Base-by-base conservation (phyloP, 1,140 invertebrate species). In the Drosophila ananassae region DNA sequence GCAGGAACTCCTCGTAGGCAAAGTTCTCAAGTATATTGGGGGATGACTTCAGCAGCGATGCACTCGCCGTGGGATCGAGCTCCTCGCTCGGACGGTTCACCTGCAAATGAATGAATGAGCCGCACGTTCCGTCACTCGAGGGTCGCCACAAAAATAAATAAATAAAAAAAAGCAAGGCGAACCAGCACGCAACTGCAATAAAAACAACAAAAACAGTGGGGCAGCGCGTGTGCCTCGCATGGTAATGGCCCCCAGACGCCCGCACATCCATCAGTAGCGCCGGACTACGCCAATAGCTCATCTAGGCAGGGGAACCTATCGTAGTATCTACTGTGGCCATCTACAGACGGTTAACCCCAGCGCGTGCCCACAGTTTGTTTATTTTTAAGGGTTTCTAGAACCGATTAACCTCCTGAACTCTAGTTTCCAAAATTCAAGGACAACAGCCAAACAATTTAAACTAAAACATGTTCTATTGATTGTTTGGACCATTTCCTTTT, bases 11-110 rank as follows among this genome's bases (percentile, higher is more conserved):
- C 61, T 91, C 90, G 85, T 91, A 91, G 21, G 72, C 39, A 63
- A 82, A 91, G 62, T 91, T 91, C 66, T 91, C 90, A 56, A 91
- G 54, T 54, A 91, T 91, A 34, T 91, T 91, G 0, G 90, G 90
- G 8, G 90, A 91, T 68, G 90, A 91, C 69, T 83, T 91, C 25
- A 91, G 28, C 52, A 91, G 46, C 5, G 72, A 52, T 68, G 78
- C 75, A 52, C 24, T 85, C 17, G 81, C 81, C 77, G 80, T 81
- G 32, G 60, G 44, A 21, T 89, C 85, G 71, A 62, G 74, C 80
- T 80, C 71, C 61, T 57, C 77, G 51, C 62, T 79, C 46, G 47
- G 79, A 51, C 75, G 73, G 73, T 44, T 79, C 64, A 67, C 39
- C 84, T 89, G 67, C 39, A 47, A 87, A 89, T 79, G 63, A 71